phyloP scores from a whole-genome alignment of 2,797 vertebrate species.

The Gadopsis bispinosus region DNA sequence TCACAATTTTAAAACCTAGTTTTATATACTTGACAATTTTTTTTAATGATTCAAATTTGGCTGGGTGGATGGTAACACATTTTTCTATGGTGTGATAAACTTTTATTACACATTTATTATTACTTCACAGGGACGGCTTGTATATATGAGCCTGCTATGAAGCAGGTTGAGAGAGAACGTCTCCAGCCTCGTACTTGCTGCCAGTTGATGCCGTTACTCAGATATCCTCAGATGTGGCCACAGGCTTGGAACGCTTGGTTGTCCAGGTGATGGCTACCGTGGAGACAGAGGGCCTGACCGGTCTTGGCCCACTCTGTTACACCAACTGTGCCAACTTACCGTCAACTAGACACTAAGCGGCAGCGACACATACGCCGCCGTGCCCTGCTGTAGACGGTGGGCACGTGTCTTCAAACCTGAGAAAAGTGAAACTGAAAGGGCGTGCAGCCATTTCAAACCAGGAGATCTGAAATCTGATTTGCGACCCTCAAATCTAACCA shows the following conservation, averaged over 20 bases:
- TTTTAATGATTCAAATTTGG: no score
- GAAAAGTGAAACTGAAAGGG: conserved; percentile 33
- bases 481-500: conserved; percentile 50
- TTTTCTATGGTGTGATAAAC: no score
- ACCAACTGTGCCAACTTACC: conserved; percentile 76
- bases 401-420: conserved; percentile 38
- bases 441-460: conserved; percentile 46
- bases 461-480: conserved; percentile 58
- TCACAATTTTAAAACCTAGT: no score
- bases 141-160: conserved; percentile 7
- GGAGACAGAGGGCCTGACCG: conserved; percentile 78
- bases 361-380: conserved; percentile 55
- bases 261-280: conserved; percentile 77
- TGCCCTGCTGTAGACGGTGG: conserved; percentile 31
- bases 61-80: no score
- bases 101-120: no score
- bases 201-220: conserved; percentile 62
- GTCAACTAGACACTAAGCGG: conserved; percentile 74
- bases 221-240: conserved; percentile 64
- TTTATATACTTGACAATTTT: no score
- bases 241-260: conserved; percentile 66
- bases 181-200: conserved; percentile 28
- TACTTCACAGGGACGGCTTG: background rate
- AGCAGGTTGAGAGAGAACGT: conserved; percentile 33
- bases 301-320: conserved; percentile 76